A percentile compares a stretch with the other conserved stretches of the same genome.
These are phyloP conservation scores for Hermodice carunculata DNA, from an alignment of 2,888 invertebrate species.

Conservation along the genomic window DNA sequence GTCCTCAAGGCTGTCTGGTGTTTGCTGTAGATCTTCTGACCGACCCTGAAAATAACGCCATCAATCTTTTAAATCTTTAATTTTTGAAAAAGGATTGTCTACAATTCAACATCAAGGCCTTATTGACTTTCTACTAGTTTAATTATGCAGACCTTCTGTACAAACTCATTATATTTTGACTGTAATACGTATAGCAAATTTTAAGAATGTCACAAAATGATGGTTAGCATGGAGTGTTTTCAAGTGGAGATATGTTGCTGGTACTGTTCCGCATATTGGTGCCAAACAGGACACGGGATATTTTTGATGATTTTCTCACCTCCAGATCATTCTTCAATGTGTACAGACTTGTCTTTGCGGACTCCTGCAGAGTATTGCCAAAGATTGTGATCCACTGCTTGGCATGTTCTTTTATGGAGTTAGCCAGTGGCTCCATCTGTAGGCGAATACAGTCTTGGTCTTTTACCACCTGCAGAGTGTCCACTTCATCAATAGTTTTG, in stretches of 20 bases:
- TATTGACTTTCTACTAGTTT: no score
- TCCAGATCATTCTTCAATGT: slow-evolving; percentile 80
- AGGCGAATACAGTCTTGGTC: slow-evolving; percentile 72
- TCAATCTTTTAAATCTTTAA: no score
- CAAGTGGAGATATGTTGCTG: no score
- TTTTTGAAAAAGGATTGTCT: no score
- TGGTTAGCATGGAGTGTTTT: no score
- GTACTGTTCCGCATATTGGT: no score
- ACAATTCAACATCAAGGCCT: no score
- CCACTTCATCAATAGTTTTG: slow-evolving; percentile 79
- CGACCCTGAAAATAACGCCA: slow-evolving; percentile 37
- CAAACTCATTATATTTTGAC: no score
- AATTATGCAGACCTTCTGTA: no score
- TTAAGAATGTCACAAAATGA: no score
- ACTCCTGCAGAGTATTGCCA: slow-evolving; percentile 78
- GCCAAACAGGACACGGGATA: neutral
- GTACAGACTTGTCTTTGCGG: slow-evolving; percentile 79
- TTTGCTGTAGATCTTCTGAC: slow-evolving; percentile 77
- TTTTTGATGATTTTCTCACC: slow-evolving; percentile 71
- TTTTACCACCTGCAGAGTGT: slow-evolving; percentile 61
- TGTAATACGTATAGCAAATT: no score
- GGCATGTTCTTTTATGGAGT: slow-evolving; percentile 80
- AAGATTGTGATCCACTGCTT: slow-evolving; percentile 84
- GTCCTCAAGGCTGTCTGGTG: slow-evolving; percentile 83
- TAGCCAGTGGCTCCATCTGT: slow-evolving; percentile 80